Base-by-base conservation (phyloP, 2,113 vertebrate species). In the Nyctibius bracteatus region DNA sequence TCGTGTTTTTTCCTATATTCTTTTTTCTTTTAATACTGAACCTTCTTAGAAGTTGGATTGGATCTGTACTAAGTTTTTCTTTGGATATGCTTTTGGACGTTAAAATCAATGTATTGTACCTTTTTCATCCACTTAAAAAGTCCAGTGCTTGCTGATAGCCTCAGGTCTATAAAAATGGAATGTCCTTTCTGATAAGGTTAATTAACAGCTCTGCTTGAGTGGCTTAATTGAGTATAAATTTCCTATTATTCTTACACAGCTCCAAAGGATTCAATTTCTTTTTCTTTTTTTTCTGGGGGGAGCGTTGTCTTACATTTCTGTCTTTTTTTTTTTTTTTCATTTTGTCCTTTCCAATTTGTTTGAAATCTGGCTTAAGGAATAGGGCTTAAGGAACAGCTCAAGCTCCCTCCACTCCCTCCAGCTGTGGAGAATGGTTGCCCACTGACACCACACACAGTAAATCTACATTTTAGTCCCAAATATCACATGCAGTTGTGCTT, bases 171-270 rank as follows among this genome's bases (percentile, higher is more conserved):
- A 96, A 96, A 97, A 97, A 96, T 95, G 83, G 88, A 97, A 93
- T 96, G 95, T 97, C 96, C 92, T 97, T 95, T 96, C 82, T 96
- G 92, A 97, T 94, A 97, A 96, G 96, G 95, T 97, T 96, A 97
- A 97, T 97, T 97, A 96, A 96, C 94, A 95, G 86, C 94, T 96
- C 83, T 96, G 90, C 95, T 96, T 84, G 88, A 93, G 96, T 95
- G 66, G 94, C 83, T 97, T 97, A 97, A 96, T 95, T 97, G 96
- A 95, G 95, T 93, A 96, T 94, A 95, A 92, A 96, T 97, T 97
- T 97, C 90, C 79, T 96, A 96, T 96, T 96, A 96, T 93, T 94
- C 82, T 95, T 96, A 93, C 68, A 81, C 31, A 83, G 88, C 75
- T 96, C 92, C 90, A 95, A 94, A 96, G 59, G 65, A 91, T 93